Percentiles rank a stretch among this genome's conserved stretches.
Conservation (phyloP, 2,888 invertebrate species). For the Sclerodermus sp. region DNA sequence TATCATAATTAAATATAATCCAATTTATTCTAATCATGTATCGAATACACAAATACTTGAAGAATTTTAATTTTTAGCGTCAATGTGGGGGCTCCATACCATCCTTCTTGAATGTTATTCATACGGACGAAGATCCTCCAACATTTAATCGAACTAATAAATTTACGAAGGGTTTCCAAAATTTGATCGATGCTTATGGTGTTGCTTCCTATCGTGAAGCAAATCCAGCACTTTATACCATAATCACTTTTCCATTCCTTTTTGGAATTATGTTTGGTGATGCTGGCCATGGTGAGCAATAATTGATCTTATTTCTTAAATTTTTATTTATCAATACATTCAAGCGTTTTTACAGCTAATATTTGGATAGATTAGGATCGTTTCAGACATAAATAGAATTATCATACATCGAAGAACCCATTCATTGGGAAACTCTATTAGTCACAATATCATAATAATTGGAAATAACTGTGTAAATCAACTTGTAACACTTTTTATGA, state of each 20-base stretch:
- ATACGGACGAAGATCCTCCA: slow-evolving; percentile 79
- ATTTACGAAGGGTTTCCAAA: slow-evolving; percentile 91
- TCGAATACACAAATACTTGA: too few relatives aligned
- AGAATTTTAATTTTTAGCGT: slow-evolving; percentile 56
- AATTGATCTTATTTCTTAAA: too few relatives aligned
- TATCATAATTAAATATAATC: neutral
- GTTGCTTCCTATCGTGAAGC: slow-evolving; percentile 90
- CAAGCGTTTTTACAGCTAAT: too few relatives aligned
- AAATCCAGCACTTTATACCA: slow-evolving; percentile 79
- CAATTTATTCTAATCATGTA: too few relatives aligned
- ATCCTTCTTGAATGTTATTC: slow-evolving; percentile 89
- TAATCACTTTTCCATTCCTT: slow-evolving; percentile 92
- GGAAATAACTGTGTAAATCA: too few relatives aligned
- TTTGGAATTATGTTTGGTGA: slow-evolving; percentile 98
- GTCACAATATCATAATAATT: too few relatives aligned
- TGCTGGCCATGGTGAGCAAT: slow-evolving; percentile 72
- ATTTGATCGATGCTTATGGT: slow-evolving; percentile 90
- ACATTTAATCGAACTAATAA: slow-evolving; percentile 91
- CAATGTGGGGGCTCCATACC: slow-evolving; percentile 85
- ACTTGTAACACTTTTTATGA: too few relatives aligned
- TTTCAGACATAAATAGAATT: too few relatives aligned
- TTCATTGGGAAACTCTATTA: too few relatives aligned
- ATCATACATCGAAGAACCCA: too few relatives aligned
- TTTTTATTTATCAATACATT: too few relatives aligned
- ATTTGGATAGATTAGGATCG: too few relatives aligned